Base-by-base conservation (phyloP, 2,113 vertebrate species). In the Bathybates hornii region DNA sequence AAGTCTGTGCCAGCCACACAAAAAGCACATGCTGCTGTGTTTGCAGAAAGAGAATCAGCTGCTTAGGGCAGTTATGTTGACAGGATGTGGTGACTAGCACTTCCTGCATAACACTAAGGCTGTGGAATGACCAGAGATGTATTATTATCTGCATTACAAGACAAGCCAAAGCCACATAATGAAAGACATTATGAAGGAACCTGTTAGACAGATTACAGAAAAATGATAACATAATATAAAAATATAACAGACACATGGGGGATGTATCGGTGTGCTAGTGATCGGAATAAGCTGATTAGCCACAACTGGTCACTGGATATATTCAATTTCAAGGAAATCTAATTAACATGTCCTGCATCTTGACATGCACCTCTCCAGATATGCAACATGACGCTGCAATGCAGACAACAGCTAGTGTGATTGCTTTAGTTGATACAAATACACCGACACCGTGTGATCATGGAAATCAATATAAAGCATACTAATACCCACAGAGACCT, bases 1-100 rank as follows among this genome's bases (percentile, higher is more conserved):
- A 7, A 41, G 48, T 6, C n/a, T 53, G 53, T 50, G 63, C 82
- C n/a, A 73, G 29, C 81, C 52, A 79, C 79, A 78, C 2, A 80
- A 24, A 83, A 81, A 59, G 34, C 66, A 57, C 38, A 81, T 24
- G 54, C 52, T 80, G 27, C 57, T 54, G 13, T 36, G n/a, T 48
- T 59, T 86, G 21, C 82, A 81, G 45, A 56, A 68, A 27, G 29
- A 17, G 16, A 43, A 79, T 91, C 71, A 61, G 53, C 80, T 85
- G 82, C 61, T 61, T 56, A 7, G 52, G 10, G 19, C 78, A 87
- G 68, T 80, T 89, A 68, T 63, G 61, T 41, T 80, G 66, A 89
- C 68, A 19, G 89, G 85, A 93, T 91, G 82, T 91, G 81, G 59
- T 92, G 84, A 92, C 29, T 89, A 87, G 84, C 81, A 88, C 85